Conservation (phyloP, 2,797 vertebrate species). For the Rhynchotus rufescens region DNA sequence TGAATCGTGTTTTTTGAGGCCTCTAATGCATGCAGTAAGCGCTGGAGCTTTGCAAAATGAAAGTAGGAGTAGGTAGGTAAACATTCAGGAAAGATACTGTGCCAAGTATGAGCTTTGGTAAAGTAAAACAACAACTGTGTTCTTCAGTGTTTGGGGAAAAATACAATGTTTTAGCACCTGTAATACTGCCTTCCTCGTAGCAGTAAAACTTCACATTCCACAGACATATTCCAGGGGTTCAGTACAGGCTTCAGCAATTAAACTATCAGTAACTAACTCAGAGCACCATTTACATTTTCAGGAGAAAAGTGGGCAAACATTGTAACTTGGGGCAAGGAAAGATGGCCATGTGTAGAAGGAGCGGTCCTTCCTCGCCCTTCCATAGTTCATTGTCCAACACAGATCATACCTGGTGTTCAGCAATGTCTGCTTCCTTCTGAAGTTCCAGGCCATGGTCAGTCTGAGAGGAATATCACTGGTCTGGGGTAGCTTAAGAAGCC, state of each 20-base stretch:
- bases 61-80: neutral
- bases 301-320: neutral
- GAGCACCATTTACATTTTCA: neutral
- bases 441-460: neutral
- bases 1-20: neutral
- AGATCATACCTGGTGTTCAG: neutral
- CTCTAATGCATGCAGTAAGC: neutral
- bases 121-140: neutral
- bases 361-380: neutral
- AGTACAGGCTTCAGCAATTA: neutral
- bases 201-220: conserved; percentile 5
- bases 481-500: neutral
- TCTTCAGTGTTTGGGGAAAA: neutral
- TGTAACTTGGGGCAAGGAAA: neutral
- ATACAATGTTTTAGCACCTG: neutral
- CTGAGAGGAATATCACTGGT: neutral
- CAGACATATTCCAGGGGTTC: neutral
- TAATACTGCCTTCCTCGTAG: neutral
- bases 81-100: neutral
- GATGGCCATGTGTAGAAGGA: neutral
- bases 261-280: neutral
- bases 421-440: neutral
- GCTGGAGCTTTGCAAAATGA: neutral
- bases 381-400: neutral
- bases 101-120: neutral